Percentiles rank a stretch among this genome's conserved stretches.
phyloP scores from a whole-genome alignment of 2,797 vertebrate genomes.

The Sylvia borin region DNA sequence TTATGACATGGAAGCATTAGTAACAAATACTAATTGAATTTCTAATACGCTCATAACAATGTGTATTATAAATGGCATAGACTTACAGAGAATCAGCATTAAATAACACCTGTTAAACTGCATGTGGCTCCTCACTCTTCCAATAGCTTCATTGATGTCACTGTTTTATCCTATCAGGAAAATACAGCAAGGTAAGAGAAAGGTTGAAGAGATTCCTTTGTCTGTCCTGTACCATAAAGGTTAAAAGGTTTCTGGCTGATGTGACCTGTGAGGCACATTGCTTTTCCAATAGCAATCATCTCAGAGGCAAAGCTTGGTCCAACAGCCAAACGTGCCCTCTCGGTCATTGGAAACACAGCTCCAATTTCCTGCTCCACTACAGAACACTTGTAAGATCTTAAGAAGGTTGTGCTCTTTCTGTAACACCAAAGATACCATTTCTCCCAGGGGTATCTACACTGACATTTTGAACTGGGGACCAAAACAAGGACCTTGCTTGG shows the following conservation, averaged over 20 bases:
- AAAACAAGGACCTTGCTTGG: background rate
- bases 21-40: constrained; percentile 32
- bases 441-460: background rate
- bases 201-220: background rate
- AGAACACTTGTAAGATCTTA: background rate
- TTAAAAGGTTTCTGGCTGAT: background rate
- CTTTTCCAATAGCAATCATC: background rate
- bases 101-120: background rate
- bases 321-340: background rate
- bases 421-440: background rate
- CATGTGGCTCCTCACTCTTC: background rate
- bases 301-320: background rate
- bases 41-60: background rate
- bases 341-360: accelerated
- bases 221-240: background rate
- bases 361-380: background rate
- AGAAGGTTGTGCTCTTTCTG: background rate
- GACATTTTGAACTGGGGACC: background rate
- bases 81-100: background rate
- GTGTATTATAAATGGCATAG: background rate
- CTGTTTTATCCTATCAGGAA: background rate
- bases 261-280: background rate
- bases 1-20: background rate
- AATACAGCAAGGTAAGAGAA: background rate
- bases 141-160: background rate